These are phyloP conservation scores for Apodemus speciosus DNA, from an alignment of 2,113 vertebrate species.

Conservation along the genomic window DNA sequence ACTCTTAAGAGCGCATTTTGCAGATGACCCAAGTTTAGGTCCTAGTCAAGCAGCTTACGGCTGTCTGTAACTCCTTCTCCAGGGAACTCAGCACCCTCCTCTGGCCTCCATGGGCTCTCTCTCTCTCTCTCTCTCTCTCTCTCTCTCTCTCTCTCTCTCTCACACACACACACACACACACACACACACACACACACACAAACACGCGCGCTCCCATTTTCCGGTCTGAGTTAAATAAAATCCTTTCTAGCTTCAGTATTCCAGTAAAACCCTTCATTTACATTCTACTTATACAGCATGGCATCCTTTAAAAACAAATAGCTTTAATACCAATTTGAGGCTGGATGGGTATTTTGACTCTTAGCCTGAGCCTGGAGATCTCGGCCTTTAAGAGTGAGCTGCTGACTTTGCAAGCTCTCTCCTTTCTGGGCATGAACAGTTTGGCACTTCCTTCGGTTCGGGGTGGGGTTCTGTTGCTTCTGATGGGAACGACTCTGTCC, in stretches of 20 bases:
- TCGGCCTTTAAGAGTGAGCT: not conserved
- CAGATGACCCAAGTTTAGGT: not conserved
- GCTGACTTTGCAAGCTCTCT: not conserved
- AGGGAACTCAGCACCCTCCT: not conserved
- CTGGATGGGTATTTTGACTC: not conserved
- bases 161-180: too few species aligned
- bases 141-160: too few species aligned
- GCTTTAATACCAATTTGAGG: slow-evolving; percentile 1
- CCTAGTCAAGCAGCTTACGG: not conserved
- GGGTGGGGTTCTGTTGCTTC: not conserved
- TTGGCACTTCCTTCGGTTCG: not conserved
- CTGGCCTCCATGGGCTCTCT: not conserved
- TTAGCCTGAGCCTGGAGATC: not conserved
- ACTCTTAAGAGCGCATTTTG: not conserved
- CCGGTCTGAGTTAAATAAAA: slow-evolving; percentile 1
- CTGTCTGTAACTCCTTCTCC: not conserved
- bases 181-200: too few species aligned
- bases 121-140: too few species aligned
- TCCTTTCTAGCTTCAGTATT: not conserved
- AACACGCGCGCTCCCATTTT: not conserved
- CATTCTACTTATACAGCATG: slow-evolving; percentile 16
- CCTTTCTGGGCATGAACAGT: slow-evolving; percentile 1
- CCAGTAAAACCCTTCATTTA: slow-evolving; percentile 16
- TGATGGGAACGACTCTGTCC: not conserved
- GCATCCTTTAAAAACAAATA: not conserved